phyloP scores from a whole-genome alignment of 2,797 vertebrate genomes.

The Centropyge bicolor region DNA sequence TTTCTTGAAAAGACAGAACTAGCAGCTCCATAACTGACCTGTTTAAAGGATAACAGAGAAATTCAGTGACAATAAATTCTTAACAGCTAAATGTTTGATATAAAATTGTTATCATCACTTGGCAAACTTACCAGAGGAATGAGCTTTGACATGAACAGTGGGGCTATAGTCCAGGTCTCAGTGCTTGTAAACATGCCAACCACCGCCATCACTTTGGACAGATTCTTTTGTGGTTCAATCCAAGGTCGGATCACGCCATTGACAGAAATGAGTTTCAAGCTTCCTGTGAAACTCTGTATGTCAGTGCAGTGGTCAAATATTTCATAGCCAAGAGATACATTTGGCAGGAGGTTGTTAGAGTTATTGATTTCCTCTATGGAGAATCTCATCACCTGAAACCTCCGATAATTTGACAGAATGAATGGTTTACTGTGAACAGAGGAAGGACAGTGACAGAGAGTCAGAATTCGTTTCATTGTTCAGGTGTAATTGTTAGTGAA shows the following conservation, averaged over 20 bases:
- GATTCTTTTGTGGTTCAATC: background rate
- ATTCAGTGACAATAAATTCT: background rate
- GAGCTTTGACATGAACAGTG: conserved; percentile 69
- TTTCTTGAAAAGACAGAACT: conserved; percentile 71
- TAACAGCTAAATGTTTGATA: background rate
- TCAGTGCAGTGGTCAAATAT: conserved; percentile 87
- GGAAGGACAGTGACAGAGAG: conserved; percentile 9
- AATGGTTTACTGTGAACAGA: conserved; percentile 67
- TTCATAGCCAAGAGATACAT: conserved; percentile 87
- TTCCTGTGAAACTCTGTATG: conserved; percentile 59
- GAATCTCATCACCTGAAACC: conserved; percentile 89
- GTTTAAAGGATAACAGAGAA: conserved; percentile 9
- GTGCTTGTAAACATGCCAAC: conserved; percentile 72
- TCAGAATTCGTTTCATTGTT: background rate
- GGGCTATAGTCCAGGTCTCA: conserved; percentile 61
- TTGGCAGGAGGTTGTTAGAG: conserved; percentile 82
- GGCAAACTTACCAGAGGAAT: conserved; percentile 72
- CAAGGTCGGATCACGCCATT: conserved; percentile 57
- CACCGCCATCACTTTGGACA: conserved; percentile 72
- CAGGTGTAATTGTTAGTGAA: background rate
- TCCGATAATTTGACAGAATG: conserved; percentile 76
- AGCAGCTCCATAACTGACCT: conserved; percentile 80
- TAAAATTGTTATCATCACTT: background rate
- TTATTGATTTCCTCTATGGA: conserved; percentile 88
- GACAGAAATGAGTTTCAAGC: conserved; percentile 74